Percentiles rank a stretch among this genome's conserved stretches.
phyloP scores from a whole-genome alignment of 2,113 vertebrate species.

The Chiloscyllium plagiosum region DNA sequence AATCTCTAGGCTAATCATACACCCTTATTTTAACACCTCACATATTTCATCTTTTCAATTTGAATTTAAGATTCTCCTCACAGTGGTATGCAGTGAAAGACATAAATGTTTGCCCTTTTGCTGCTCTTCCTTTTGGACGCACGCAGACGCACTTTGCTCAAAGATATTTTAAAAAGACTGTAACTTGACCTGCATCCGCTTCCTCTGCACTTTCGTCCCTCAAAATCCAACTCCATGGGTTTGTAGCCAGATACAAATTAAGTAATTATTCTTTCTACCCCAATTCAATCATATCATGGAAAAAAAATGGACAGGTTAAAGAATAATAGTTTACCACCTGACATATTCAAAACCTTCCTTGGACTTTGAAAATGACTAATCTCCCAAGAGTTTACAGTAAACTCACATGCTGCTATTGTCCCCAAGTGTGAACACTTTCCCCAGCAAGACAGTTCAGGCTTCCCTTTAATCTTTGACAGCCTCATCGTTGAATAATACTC shows the following conservation, averaged over 20 bases:
- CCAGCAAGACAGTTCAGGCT: no score
- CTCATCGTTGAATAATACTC: no score
- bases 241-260: neutral
- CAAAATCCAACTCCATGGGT: neutral
- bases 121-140: neutral
- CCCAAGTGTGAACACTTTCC: no score
- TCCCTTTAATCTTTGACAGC: no score
- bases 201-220: neutral
- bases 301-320: no score
- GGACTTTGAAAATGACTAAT: no score
- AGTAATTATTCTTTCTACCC: neutral
- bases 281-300: neutral
- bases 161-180: neutral
- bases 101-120: neutral
- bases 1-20: no score
- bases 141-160: neutral
- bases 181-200: neutral
- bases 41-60: neutral
- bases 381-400: neutral
- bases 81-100: neutral
- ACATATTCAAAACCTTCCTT: no score
- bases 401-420: neutral
- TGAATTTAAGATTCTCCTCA: neutral
- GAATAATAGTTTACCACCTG: no score
- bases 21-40: neutral